phyloP scores from a whole-genome alignment of 2,797 vertebrate species.

The Borostomias antarcticus region DNA sequence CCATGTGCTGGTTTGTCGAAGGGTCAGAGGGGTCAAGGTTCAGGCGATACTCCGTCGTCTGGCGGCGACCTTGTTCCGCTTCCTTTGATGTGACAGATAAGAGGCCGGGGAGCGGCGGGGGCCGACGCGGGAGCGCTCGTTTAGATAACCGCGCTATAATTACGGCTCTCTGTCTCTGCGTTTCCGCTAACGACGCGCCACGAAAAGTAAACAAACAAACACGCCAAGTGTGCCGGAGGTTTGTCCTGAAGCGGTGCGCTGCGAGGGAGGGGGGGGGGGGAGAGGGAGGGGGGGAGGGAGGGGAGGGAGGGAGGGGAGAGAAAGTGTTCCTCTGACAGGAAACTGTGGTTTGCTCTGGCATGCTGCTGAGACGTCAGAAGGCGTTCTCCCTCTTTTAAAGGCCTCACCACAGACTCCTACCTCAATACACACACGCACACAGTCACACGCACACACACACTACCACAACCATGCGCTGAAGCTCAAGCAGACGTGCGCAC shows the following conservation, averaged over 20 bases:
- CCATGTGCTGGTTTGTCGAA: too few relatives aligned
- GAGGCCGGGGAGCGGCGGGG: neutral
- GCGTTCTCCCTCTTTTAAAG: too few relatives aligned
- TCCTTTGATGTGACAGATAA: neutral
- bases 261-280: neutral
- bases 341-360: neutral
- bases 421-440: too few relatives aligned
- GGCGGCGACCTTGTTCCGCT: neutral
- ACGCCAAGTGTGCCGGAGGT: neutral
- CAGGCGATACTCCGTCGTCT: neutral
- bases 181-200: too few relatives aligned
- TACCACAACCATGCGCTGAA: neutral
- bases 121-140: neutral
- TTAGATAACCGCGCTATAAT: neutral
- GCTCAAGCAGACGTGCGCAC: neutral
- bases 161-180: neutral
- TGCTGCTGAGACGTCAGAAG: neutral
- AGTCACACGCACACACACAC: neutral
- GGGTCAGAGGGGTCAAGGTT: neutral
- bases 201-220: too few relatives aligned
- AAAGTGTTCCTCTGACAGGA: neutral
- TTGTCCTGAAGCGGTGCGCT: neutral
- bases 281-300: neutral
- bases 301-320: neutral
- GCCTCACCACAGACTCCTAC: neutral